Conservation (phyloP, 2,888 invertebrate species). For the Megamerina dolium region DNA sequence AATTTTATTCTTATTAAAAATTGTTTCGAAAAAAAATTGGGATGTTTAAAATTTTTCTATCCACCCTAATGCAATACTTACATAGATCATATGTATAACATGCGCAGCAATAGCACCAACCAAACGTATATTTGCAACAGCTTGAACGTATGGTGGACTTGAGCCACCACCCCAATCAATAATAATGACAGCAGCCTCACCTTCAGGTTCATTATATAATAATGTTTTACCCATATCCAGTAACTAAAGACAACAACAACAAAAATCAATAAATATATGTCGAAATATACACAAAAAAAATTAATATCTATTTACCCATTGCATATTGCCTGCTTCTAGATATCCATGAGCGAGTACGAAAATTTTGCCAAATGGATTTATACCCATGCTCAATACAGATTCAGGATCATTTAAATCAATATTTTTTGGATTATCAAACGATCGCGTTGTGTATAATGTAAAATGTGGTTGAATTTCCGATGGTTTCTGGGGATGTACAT, state of each 20-base stretch:
- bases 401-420: constrained; percentile 63
- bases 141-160: constrained; percentile 83
- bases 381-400: constrained; percentile 57
- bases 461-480: constrained; percentile 56
- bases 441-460: constrained; percentile 54
- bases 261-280: constrained; percentile 1
- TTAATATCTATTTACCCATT: constrained; percentile 59
- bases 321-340: constrained; percentile 72
- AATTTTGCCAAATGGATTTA: constrained; percentile 60
- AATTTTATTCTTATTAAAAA: neutral
- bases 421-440: constrained; percentile 53
- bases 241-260: constrained; percentile 48
- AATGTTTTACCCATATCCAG: constrained; percentile 66
- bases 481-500: constrained; percentile 69
- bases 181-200: constrained; percentile 68
- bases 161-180: constrained; percentile 85
- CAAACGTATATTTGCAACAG: constrained; percentile 83
- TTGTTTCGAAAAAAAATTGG: neutral
- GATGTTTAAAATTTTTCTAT: no score
- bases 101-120: constrained; percentile 80
- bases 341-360: constrained; percentile 83
- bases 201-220: constrained; percentile 57
- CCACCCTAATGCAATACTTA: constrained; percentile 48
- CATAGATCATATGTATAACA: constrained; percentile 55
- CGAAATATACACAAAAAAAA: neutral